Conservation (phyloP, 2,113 vertebrate species). For the Procavia capensis region DNA sequence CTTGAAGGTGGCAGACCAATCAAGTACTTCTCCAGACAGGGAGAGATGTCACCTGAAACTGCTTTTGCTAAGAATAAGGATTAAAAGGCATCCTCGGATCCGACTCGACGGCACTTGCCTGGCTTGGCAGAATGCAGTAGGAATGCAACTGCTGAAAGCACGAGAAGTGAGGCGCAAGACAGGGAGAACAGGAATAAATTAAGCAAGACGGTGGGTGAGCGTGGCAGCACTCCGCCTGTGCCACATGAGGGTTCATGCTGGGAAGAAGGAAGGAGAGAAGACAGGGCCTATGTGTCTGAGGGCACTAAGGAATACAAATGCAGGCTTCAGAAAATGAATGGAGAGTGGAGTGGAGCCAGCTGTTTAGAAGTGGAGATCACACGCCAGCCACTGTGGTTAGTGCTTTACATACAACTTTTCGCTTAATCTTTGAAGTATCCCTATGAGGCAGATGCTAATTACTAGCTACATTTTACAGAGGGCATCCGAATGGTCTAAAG, state of each 20-base stretch:
- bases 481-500: neutral
- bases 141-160: neutral
- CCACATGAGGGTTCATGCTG: neutral
- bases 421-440: neutral
- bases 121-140: neutral
- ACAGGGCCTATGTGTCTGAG: neutral
- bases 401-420: neutral
- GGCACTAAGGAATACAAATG: neutral
- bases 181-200: neutral
- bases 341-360: neutral
- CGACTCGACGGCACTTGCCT: too few relatives aligned
- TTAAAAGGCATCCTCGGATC: neutral
- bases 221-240: neutral
- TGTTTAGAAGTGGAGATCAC: neutral
- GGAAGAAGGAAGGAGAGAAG: neutral
- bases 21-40: neutral
- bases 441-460: neutral
- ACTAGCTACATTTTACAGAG: neutral
- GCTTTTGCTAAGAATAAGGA: neutral
- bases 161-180: neutral
- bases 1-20: neutral
- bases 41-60: neutral
- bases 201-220: neutral
- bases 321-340: neutral
- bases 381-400: neutral